Base-by-base conservation (phyloP, 2,888 invertebrate genomes). In the Petrolisthes manimaculis region DNA sequence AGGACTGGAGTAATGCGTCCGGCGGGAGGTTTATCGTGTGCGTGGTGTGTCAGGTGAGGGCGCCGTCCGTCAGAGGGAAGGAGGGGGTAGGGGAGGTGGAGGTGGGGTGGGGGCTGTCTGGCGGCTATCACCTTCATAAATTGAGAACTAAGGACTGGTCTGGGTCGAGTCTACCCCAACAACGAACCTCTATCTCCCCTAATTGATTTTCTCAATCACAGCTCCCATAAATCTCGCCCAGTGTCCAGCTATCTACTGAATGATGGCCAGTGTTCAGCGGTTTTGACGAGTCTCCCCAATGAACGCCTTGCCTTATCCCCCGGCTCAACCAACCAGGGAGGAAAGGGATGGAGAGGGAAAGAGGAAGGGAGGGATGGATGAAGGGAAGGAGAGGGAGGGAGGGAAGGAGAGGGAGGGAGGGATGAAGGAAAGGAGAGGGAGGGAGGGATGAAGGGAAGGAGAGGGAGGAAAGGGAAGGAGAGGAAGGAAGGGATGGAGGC, bases 151-250 rank as follows among this genome's bases (percentile, higher is more conserved):
- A 87, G 83, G 83, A 87, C 78, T 74, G 54, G 86, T 81, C 86
- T 86, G 81, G 37, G 79, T 54, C 83, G 75, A 77, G 86, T 77
- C 82, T 82, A 56, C 53, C 37, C 67, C 54, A 81, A 83, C 83
- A 83, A 83, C 83, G 83, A 74, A 80, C 81, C 86, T 86, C 86
- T 86, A 74, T 86, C 86, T 80, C 37, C 81, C 69, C 69, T 83
- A 87, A 87, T 87, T 87, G 86, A 87, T 87, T 87, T 87, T 83
- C 86, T 83, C 86, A 87, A 83, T 87, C 86, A 83, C 61, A 77
- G 71, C 56, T 71, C 18, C 77, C 86, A 79, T 87, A 83, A 87
- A 87, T 87, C 86, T 83, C 78, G 56, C 78, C 69, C 86, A 24
- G 71, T 67, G 83, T 78, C 86, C 79, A 79, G 83, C 83, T 87